Base-by-base conservation (phyloP, 2,797 vertebrate genomes). In the Coregonus sp. region DNA sequence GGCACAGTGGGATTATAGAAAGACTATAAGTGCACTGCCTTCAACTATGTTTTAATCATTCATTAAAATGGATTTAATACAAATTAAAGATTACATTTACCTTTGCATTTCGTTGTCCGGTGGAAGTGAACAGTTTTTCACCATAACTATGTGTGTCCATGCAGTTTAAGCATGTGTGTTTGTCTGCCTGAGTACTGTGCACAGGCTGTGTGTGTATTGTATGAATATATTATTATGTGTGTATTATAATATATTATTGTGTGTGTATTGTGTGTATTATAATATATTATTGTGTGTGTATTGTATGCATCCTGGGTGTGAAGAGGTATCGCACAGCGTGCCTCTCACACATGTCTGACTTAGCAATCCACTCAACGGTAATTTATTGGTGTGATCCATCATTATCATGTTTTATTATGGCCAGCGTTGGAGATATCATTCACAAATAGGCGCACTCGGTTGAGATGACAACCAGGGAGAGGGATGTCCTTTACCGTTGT, bases 341-440 rank as follows among this genome's bases (percentile, higher is more conserved):
- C 82, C 40, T 47, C 70, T 82, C 80, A 52, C 78, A 85, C 80
- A 84, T 81, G 88, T 88, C 81, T 84, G 86, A 90, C 90, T 88
- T 82, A 92, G 90, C 90, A 93, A 91, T 90, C 89, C 90, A 92
- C 89, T 93, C 90, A 92, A 92, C 91, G 89, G 90, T 92, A 91
- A 93, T 93, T 94, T 92, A 93, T 92, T 76, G 86, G 84, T 88
- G 92, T 81, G 86, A 95, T 93, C 91, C 92, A 94, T 94, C 93
- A 94, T 94, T 94, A 93, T 94, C 91, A 92, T 92, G 91, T 94
- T 94, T 94, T 93, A 94, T 93, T 93, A 93, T 90, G 88, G 91
- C 89, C 92, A 87, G 91, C 80, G 81, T 91, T 87, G 88, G 90
- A 91, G 89, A 94, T 92, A 92, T 93, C 92, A 92, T 90, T 92